These are phyloP conservation scores for Trogon melanurus DNA, from an alignment of 2,113 vertebrate species.

Conservation along the genomic window DNA sequence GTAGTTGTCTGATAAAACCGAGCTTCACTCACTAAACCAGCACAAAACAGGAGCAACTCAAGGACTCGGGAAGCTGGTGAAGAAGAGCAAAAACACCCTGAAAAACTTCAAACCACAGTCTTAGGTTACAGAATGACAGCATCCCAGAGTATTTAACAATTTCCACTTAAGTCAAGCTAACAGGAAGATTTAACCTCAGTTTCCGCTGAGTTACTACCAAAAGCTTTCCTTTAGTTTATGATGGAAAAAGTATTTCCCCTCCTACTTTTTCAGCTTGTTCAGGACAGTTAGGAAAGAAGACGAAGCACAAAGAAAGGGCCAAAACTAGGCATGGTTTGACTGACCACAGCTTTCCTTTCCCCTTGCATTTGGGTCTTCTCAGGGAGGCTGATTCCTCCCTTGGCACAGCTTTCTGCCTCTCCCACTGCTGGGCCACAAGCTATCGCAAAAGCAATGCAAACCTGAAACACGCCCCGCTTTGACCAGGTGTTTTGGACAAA, in stretches of 20 bases:
- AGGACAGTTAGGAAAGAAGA: not conserved
- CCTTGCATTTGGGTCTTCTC: not conserved
- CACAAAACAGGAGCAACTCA: not conserved
- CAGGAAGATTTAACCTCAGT: not conserved
- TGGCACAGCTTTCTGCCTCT: not conserved
- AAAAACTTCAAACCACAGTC: not conserved
- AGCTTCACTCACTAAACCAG: not conserved
- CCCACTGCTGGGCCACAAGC: not conserved
- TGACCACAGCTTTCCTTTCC: not conserved
- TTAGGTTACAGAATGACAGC: not conserved
- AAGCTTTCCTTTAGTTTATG: not conserved
- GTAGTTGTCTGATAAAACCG: not conserved
- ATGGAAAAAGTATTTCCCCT: not conserved
- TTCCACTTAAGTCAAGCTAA: constrained; percentile 23
- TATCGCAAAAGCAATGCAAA: not conserved
- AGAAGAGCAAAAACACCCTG: not conserved
- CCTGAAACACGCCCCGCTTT: rapidly evolving
- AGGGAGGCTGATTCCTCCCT: not conserved
- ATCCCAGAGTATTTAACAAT: not conserved
- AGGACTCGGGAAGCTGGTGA: not conserved
- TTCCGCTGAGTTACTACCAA: constrained; percentile 15
- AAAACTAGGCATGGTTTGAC: not conserved
- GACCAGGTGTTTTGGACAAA: not conserved
- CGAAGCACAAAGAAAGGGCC: not conserved
- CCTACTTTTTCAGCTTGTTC: not conserved